These are phyloP conservation scores for Eira barbara DNA, from an alignment of 2,113 vertebrate genomes.

Conservation along the genomic window DNA sequence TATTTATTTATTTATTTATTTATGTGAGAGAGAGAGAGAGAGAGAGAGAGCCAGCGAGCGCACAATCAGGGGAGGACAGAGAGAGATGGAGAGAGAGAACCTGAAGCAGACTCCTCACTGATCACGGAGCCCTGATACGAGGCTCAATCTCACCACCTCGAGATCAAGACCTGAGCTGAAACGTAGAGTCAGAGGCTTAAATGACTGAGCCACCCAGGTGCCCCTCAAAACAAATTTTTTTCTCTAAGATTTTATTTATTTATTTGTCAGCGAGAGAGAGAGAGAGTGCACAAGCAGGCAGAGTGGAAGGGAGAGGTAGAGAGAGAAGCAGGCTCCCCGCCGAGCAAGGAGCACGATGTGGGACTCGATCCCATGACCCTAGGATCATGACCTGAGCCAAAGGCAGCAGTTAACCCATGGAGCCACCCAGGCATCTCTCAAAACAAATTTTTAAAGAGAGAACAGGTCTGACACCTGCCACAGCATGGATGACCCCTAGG, in stretches of 20 bases:
- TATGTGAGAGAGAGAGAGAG: no score
- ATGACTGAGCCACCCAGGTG: no score
- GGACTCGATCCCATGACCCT: neutral
- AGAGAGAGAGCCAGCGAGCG: fast-evolving
- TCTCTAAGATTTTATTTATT: no score
- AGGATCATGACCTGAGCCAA: neutral
- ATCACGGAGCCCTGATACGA: neutral
- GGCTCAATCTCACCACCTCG: neutral
- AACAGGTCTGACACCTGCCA: neutral
- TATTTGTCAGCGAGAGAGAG: no score
- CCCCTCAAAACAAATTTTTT: no score
- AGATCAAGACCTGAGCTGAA: neutral
- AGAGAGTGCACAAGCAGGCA: no score
- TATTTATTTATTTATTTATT: no score
- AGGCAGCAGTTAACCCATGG: neutral
- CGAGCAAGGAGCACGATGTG: neutral
- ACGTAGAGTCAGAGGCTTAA: no score
- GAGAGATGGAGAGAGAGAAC: neutral
- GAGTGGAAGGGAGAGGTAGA: neutral
- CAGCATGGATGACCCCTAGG: neutral
- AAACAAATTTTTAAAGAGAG: neutral
- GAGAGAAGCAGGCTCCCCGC: neutral
- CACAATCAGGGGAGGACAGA: neutral
- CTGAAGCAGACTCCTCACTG: neutral
- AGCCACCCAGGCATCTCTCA: neutral